Base-by-base conservation (phyloP, 2,113 vertebrate genomes). In the Benitochromis conjunctus region DNA sequence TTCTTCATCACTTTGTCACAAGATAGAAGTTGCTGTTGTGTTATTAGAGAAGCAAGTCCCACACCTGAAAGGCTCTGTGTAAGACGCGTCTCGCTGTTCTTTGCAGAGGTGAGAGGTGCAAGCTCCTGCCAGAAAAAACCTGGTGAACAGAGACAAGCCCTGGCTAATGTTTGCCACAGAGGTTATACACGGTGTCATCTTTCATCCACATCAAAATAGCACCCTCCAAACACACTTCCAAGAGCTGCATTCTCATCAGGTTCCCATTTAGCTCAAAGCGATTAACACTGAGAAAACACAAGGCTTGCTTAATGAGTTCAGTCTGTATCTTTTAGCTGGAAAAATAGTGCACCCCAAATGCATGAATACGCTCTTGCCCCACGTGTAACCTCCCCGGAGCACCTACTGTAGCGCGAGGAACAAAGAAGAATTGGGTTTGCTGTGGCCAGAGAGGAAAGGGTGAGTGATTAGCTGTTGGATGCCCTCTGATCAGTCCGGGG, bases 381-480 rank as follows among this genome's bases (percentile, higher is more conserved):
- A 4, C 7, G 26, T 48, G 69, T 31, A 85, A 84, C 74, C 81
- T 85, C 11, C 26, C 4, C 4, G 21, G 46, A 82, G 62, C 46
- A 55, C 14, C 79, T 53, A 36, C 51, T 62, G 86, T 66, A 80
- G 38, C 19, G 4, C 1, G 4, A 53, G 82, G 81, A 91, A 90
- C 91, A 93, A 91, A 86, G 86, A 78, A 84, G 60, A 41, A 24
- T 19, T 53, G 46, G 55, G 21, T 91, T 76, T 41, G 26, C 74
- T 21, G 19, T 71, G 74, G 58, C 69, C 83, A 16, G 51, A 62
- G 86, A 86, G 56, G 34, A 71, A 80, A 64, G 3, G 7, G 64
- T 84, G 80, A 91, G 53, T 84, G 92, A 95, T 93, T 89, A 91
- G 86, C 64, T 92, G 82, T 90, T 83, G 18, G 85, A 79, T 92